phyloP scores from a whole-genome alignment of 2,888 invertebrate species.

The Drosophila atroscutellata region DNA sequence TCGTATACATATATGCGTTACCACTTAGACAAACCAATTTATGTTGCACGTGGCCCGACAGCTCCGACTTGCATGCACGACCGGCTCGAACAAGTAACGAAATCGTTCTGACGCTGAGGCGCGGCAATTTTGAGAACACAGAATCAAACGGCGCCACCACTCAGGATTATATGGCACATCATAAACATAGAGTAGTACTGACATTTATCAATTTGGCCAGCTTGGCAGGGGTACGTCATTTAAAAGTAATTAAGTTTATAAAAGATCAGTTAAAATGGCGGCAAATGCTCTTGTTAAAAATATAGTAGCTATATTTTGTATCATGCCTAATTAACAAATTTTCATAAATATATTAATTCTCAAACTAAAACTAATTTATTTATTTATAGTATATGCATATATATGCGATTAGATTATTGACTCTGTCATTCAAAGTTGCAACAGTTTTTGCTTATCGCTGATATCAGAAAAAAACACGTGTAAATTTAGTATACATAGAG shows the following conservation, averaged over 20 bases:
- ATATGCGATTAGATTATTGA: conserved; percentile 1
- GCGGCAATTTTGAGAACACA: conserved; percentile 30
- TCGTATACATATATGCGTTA: neutral
- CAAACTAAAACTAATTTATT: conserved; percentile 10
- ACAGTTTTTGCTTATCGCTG: conserved; percentile 26
- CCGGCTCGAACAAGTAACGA: conserved; percentile 55
- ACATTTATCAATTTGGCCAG: conserved; percentile 4
- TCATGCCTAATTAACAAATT: conserved; percentile 3
- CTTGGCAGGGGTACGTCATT: conserved; percentile 5
- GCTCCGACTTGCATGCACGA: conserved; percentile 49
- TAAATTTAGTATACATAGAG: neutral
- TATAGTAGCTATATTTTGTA: neutral
- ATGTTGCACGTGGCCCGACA: no score
- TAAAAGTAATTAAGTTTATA: conserved; percentile 19
- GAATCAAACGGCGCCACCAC: neutral
- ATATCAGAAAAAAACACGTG: conserved; percentile 7
- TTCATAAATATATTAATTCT: conserved; percentile 16
- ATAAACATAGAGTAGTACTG: neutral
- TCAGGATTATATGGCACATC: conserved; percentile 16
- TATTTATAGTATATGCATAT: neutral
- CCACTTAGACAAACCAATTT: neutral
- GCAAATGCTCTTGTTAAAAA: neutral
- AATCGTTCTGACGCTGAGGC: conserved; percentile 59
- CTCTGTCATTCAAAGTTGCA: neutral
- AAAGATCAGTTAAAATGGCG: neutral